Conservation (phyloP, 1,140 invertebrate genomes). For the Pomphorhynchus laevis region DNA sequence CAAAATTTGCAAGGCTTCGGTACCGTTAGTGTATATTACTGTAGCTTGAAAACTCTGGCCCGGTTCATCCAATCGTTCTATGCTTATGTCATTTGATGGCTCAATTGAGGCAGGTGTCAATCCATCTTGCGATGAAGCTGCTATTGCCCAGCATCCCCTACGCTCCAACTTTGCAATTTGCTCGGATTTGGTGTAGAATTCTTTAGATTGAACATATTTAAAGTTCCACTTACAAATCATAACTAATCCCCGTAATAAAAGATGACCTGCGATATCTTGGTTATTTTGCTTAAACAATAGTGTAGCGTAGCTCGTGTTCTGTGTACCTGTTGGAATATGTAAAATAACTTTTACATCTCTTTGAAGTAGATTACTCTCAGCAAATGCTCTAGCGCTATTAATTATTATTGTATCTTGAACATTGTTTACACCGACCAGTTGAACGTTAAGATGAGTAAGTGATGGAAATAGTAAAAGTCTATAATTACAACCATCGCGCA, state of each 20-base stretch:
- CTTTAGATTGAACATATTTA: too few species aligned
- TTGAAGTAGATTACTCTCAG: conserved; percentile 54
- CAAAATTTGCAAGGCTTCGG: too few species aligned
- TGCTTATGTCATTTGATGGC: too few species aligned
- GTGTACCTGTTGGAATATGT: conserved; percentile 50
- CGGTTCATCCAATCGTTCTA: too few species aligned
- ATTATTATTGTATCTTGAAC: conserved; percentile 28
- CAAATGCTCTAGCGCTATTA: conserved; percentile 50
- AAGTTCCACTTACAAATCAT: conserved; percentile 82
- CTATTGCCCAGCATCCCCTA: too few species aligned
- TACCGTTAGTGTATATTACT: too few species aligned
- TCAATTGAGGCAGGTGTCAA: too few species aligned
- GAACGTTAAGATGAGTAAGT: conserved; percentile 51
- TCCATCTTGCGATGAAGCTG: too few species aligned
- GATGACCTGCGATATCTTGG: conserved; percentile 67
- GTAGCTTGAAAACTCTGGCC: too few species aligned
- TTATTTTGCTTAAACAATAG: conserved; percentile 25
- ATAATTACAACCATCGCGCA: conserved; percentile 70
- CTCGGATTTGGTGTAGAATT: too few species aligned
- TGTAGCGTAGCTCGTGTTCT: conserved; percentile 22
- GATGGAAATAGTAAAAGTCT: conserved; percentile 46
- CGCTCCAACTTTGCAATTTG: too few species aligned
- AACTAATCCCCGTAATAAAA: conserved; percentile 59
- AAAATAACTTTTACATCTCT: conserved; percentile 59
- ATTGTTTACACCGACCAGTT: conserved; percentile 41